These are phyloP conservation scores for Criorhina ranunculi DNA, from an alignment of 2,888 invertebrate genomes.

Conservation along the genomic window DNA sequence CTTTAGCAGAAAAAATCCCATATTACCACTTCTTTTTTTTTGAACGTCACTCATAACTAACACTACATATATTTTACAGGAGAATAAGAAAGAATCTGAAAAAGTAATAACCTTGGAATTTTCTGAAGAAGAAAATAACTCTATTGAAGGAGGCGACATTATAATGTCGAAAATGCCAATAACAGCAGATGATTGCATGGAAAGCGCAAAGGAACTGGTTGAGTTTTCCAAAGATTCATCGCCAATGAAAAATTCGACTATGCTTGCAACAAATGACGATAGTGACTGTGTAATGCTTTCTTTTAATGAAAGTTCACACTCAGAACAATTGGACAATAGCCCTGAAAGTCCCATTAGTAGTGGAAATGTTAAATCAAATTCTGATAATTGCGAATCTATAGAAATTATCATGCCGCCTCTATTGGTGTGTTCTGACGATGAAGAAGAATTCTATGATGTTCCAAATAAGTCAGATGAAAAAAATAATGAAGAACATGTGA, in stretches of 20 bases:
- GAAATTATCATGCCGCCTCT: slow-evolving; percentile 79
- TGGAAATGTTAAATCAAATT: not conserved
- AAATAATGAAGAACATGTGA: not conserved
- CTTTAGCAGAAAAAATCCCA: too few species aligned
- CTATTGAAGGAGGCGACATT: slow-evolving; percentile 50
- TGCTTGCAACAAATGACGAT: slow-evolving; percentile 5
- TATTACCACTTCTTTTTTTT: too few species aligned
- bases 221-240: not conserved
- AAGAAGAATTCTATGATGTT: slow-evolving; percentile 42
- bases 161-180: slow-evolving; percentile 55
- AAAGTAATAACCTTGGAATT: not conserved
- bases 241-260: not conserved
- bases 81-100: not conserved
- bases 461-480: not conserved
- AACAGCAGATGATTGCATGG: slow-evolving; percentile 62
- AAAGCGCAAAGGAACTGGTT: slow-evolving; percentile 4
- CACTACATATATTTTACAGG: not conserved
- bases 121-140: slow-evolving; percentile 8
- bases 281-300: slow-evolving; percentile 71
- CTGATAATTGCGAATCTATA: slow-evolving; percentile 7
- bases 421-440: slow-evolving; percentile 76
- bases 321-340: slow-evolving; percentile 13
- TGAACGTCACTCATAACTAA: too few species aligned
- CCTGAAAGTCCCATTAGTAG: not conserved
- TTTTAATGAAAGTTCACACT: slow-evolving; percentile 39